Evolutionary conservation across 1,140 invertebrate genomes (phyloP).

Genomic region (Drosophila melanogaster): DNA sequence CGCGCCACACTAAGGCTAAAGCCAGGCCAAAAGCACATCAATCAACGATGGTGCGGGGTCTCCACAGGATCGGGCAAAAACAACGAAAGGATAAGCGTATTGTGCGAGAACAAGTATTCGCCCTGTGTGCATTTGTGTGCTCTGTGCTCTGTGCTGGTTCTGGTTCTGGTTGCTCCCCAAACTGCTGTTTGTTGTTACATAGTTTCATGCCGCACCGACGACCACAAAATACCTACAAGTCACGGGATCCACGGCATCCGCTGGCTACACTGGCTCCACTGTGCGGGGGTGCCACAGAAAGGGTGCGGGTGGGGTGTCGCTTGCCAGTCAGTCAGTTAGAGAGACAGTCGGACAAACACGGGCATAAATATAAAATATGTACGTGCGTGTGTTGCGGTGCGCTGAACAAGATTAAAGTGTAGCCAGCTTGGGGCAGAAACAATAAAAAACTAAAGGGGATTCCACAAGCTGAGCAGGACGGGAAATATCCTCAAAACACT

Average conservation of each 20-base stretch:
- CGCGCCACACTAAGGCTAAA: constrained; percentile 49
- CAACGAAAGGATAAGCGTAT: constrained; percentile 65
- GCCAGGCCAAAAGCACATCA: constrained; percentile 70
- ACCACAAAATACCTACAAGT: constrained; percentile 74
- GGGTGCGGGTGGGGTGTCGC: not conserved
- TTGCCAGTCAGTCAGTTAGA: constrained; percentile 56
- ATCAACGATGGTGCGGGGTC: constrained; percentile 54
- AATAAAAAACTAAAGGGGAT: constrained; percentile 30
- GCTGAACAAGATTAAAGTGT: constrained; percentile 77
- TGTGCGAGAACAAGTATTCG: constrained; percentile 57
- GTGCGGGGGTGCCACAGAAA: not conserved
- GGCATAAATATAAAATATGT: constrained; percentile 80
- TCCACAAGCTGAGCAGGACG: not conserved
- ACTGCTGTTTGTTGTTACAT: constrained; percentile 49
- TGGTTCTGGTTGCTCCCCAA: constrained; percentile 23
- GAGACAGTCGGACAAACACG: constrained; percentile 52
- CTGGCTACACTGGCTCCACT: not conserved
- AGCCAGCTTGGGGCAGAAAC: constrained; percentile 49
- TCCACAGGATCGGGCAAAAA: not conserved
- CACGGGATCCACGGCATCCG: constrained; percentile 37
- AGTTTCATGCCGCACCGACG: constrained; percentile 60
- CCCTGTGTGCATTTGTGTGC: constrained; percentile 21
- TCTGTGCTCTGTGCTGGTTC: not conserved
- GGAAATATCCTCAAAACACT: constrained; percentile 12
- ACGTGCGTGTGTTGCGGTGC: constrained; percentile 28